Conservation (phyloP, 2,888 invertebrate species). For the Ormia ochracea region DNA sequence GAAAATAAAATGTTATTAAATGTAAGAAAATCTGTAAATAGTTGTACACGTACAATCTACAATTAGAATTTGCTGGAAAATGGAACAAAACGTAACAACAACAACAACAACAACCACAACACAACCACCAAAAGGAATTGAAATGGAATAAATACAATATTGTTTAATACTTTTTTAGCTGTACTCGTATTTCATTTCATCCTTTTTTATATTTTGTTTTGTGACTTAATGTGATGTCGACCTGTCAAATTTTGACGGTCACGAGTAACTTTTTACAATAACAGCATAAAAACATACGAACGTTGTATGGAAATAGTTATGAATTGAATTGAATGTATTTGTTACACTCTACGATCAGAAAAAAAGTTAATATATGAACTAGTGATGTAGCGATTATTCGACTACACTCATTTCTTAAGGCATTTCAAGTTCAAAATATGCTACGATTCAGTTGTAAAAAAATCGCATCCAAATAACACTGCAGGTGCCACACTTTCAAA, state of each 20-base stretch:
- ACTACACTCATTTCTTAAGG: no score
- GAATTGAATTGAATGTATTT: not conserved
- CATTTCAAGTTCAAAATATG: no score
- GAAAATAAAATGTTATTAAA: constrained; percentile 34
- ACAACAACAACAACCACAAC: constrained; percentile 36
- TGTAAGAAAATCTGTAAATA: constrained; percentile 27
- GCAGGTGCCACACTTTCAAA: no score
- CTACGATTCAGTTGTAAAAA: no score
- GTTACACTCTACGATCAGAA: constrained; percentile 5
- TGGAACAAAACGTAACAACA: constrained; percentile 34
- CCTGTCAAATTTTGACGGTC: constrained; percentile 74
- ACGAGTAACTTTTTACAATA: constrained; percentile 62
- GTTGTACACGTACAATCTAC: constrained; percentile 40
- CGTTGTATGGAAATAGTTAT: constrained; percentile 17
- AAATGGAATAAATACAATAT: constrained; percentile 44
- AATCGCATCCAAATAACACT: no score
- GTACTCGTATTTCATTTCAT: not conserved
- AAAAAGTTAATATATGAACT: not conserved
- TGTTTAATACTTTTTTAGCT: constrained; percentile 38
- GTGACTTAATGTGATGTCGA: constrained; percentile 61
- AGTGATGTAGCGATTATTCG: no score
- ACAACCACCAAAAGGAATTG: not conserved
- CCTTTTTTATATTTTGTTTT: constrained; percentile 2
- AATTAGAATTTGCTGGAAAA: constrained; percentile 49
- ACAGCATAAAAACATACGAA: constrained; percentile 28